These are phyloP conservation scores for Xenentodon cancila DNA, from an alignment of 2,797 vertebrate species.

Conservation along the genomic window DNA sequence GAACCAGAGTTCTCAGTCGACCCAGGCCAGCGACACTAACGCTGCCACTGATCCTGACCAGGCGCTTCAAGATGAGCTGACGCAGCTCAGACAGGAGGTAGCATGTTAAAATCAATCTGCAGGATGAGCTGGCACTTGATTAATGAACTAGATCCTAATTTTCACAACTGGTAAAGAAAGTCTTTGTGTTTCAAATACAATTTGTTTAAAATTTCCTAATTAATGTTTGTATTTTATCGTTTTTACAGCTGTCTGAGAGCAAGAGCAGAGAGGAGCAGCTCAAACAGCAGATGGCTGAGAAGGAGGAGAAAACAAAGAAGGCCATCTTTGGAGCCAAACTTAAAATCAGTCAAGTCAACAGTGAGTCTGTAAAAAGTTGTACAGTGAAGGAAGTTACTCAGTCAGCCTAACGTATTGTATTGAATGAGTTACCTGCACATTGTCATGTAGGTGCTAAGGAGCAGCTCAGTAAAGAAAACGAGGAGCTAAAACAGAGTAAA, in stretches of 20 bases:
- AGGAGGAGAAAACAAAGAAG: conserved; percentile 96
- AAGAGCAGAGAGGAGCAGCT: conserved; percentile 89
- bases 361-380: conserved; percentile 68
- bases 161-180: too few relatives aligned
- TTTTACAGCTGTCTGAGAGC: conserved; percentile 83
- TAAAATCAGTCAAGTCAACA: conserved; percentile 90
- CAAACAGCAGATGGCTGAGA: conserved; percentile 91
- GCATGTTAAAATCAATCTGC: not conserved
- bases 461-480: conserved; percentile 88
- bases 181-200: too few relatives aligned
- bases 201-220: not conserved
- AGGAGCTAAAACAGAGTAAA: conserved; percentile 91
- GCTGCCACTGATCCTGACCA: conserved; percentile 33
- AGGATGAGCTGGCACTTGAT: not conserved
- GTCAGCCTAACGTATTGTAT: not conserved
- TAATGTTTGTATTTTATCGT: not conserved
- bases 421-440: not conserved
- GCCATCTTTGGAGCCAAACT: conserved; percentile 90
- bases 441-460: conserved; percentile 84
- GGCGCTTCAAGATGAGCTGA: conserved; percentile 85
- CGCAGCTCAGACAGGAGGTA: conserved; percentile 88
- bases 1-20: conserved; percentile 50
- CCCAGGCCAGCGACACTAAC: conserved; percentile 39
- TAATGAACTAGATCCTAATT: not conserved
- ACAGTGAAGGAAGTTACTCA: not conserved